A percentile compares a stretch with the other conserved stretches of the same genome.
Conservation (phyloP, 2,113 vertebrate species). For the Psittacus erithacus region DNA sequence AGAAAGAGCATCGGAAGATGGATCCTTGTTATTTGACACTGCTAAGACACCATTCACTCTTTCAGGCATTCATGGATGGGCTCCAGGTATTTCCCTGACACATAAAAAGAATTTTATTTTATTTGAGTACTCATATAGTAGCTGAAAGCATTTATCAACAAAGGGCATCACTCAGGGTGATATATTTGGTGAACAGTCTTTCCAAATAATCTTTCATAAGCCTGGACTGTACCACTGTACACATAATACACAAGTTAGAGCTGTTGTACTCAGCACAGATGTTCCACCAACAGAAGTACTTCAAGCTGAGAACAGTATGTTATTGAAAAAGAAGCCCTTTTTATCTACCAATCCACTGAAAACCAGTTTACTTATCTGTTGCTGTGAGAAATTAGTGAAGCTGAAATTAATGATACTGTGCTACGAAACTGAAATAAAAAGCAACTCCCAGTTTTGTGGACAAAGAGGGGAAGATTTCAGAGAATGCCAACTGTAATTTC, state of each 20-base stretch:
- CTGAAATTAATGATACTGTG: background rate
- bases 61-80: conserved; percentile 34
- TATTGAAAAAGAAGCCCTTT: background rate
- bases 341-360: background rate
- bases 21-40: background rate
- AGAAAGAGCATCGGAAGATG: background rate
- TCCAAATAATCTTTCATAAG: conserved; percentile 23
- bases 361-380: background rate
- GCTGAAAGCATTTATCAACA: conserved; percentile 38
- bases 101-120: conserved; percentile 21
- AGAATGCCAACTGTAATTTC: background rate
- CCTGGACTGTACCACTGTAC: background rate
- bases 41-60: background rate
- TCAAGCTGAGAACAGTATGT: background rate
- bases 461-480: background rate
- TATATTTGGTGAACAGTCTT: background rate
- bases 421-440: background rate
- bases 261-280: background rate
- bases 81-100: conserved; percentile 43
- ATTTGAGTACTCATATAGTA: conserved; percentile 21
- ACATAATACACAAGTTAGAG: background rate
- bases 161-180: conserved; percentile 14
- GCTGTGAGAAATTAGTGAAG: background rate
- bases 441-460: background rate
- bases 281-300: background rate